These are phyloP conservation scores for Zoanthus solanderi DNA, from an alignment of 92 coral and sea anemone species.

Conservation along the genomic window DNA sequence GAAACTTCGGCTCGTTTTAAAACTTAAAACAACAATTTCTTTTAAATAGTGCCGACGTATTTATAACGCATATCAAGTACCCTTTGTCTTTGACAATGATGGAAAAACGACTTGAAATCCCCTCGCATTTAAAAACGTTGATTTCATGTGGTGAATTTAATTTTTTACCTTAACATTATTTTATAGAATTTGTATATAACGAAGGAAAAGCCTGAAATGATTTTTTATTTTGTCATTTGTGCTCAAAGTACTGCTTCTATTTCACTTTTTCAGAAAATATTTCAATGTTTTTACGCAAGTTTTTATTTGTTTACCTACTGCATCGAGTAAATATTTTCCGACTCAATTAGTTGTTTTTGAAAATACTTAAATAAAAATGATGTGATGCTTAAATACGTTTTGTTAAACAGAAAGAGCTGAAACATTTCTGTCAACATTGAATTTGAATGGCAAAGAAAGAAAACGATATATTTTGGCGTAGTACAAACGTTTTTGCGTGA, in stretches of 20 bases:
- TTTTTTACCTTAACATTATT: too few relatives aligned
- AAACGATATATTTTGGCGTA: background rate
- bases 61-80: conserved; percentile 3
- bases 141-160: too few relatives aligned
- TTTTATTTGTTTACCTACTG: conserved; percentile 28
- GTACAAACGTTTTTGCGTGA: background rate
- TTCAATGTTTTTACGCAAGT: background rate
- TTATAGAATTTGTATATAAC: background rate
- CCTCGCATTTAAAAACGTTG: background rate
- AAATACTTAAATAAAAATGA: background rate
- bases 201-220: background rate
- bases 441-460: conserved; percentile 10
- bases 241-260: background rate
- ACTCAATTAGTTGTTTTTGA: conserved; percentile 10
- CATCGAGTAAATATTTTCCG: conserved; percentile 10
- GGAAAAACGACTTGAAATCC: background rate
- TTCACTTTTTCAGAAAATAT: background rate
- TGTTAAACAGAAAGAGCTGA: background rate
- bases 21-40: conserved; percentile 31
- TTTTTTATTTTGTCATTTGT: too few relatives aligned
- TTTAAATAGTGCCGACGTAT: conserved; percentile 38
- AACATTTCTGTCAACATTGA: background rate
- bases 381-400: conserved; percentile 16
- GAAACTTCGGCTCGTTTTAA: background rate
- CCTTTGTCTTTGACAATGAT: background rate